Evolutionary conservation across 2,797 vertebrate species (phyloP).

Genomic region (Knipowitschia caucasica): DNA sequence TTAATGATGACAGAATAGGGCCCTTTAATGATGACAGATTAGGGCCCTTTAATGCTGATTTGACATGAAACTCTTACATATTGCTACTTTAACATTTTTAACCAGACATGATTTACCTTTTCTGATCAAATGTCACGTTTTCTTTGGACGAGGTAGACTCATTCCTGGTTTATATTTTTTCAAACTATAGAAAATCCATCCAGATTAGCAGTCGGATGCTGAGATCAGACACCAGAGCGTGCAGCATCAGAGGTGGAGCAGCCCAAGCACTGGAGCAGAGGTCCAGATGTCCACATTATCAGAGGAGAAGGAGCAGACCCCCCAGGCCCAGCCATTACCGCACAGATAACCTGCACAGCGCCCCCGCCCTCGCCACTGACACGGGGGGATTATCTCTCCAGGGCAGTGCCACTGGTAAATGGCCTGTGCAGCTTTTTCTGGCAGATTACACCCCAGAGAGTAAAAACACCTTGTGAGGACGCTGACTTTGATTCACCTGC

Average conservation of each 20-base stretch:
- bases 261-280: conserved; percentile 12
- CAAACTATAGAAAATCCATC: not conserved
- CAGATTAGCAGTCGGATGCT: not conserved
- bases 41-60: too few relatives aligned
- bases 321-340: conserved; percentile 51
- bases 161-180: not conserved
- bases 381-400: conserved; percentile 59
- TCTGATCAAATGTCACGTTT: too few relatives aligned
- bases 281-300: conserved; percentile 33
- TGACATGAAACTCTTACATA: too few relatives aligned
- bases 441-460: conserved; percentile 51
- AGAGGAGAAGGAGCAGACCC: conserved; percentile 36
- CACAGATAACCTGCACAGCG: conserved; percentile 54
- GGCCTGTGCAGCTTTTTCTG: conserved; percentile 50
- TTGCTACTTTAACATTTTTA: too few relatives aligned
- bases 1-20: too few relatives aligned
- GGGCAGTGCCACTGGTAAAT: conserved; percentile 54
- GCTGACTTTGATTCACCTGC: conserved; percentile 29
- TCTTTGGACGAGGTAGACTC: too few relatives aligned
- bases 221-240: conserved; percentile 5
- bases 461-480: conserved; percentile 30
- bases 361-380: conserved; percentile 47
- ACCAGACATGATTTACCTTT: too few relatives aligned
- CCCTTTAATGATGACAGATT: too few relatives aligned
- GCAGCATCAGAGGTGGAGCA: too few relatives aligned